Base-by-base conservation (phyloP, 1,140 invertebrate species). In the Hyles euphorbiae region DNA sequence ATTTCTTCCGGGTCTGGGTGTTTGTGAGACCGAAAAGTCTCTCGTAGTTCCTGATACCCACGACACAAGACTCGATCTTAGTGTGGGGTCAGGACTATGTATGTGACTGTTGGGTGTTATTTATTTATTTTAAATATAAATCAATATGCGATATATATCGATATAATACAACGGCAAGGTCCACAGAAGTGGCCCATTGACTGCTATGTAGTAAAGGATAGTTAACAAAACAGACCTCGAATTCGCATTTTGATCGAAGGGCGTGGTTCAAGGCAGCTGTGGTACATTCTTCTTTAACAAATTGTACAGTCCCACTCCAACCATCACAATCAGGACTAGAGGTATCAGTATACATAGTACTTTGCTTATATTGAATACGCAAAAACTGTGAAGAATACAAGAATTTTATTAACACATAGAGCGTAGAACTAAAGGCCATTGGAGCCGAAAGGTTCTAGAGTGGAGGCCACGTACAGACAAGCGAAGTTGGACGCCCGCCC, bases 321-420 rank as follows among this genome's bases (percentile, higher is more conserved):
- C 1, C 5, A 66, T 43, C 36, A 66, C 66, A 4, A 58, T 63
- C n/a, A 64, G n/a, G 5, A 68, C 12, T 33, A 72, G 3, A 3
- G 69, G 69, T 22, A 68, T 47, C 40, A 72, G 47, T n/a, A 68
- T 58, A 48, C 69, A 72, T 12, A 66, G 34, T 22, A 54, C 46
- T 49, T 68, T 72, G 50, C 61, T 56, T 46, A 63, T 36, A 44
- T 63, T 63, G 9, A 60, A 52, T 48, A 55, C 34, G 10, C 61
- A 62, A 34, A 47, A 59, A 44, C 67, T 66, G 58, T 22, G 2
- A 22, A 22, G 22, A 22, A 22, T 22, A 22, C 22, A 22, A 22
- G 22, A 22, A 22, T 22, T 22, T 22, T 22, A 22, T 22, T 22
- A 22, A 22, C 0, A 46, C 6, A 6, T 4, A 3, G 1, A 9